Evolutionary conservation across 2,888 invertebrate genomes (phyloP).

Genomic region (Orchestes rusci): DNA sequence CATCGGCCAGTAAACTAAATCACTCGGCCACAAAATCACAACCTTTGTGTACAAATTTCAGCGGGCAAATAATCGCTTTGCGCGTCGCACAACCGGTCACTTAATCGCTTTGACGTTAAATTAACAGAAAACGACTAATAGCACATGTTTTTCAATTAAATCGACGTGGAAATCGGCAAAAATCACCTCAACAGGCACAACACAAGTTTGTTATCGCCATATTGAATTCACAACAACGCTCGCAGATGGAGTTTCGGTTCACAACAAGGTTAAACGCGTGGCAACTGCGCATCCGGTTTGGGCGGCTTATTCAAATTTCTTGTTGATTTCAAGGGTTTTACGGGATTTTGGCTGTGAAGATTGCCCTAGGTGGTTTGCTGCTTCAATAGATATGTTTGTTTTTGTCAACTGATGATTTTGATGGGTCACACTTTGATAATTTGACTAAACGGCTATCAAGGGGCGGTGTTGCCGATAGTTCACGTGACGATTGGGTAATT

Average conservation of each 20-base stretch:
- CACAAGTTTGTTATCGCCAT: constrained; percentile 55
- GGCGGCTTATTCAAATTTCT: constrained; percentile 36
- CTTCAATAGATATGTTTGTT: not conserved
- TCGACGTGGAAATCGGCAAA: not conserved
- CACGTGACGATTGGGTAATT: no score
- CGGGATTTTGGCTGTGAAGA: no score
- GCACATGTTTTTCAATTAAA: constrained; percentile 5
- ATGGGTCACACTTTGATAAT: not conserved
- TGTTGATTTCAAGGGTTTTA: not conserved
- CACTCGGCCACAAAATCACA: constrained; percentile 36
- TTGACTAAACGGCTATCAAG: no score
- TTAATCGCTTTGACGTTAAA: constrained; percentile 6
- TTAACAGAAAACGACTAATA: constrained; percentile 19
- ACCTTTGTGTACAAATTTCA: constrained; percentile 33
- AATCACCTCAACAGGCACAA: constrained; percentile 48
- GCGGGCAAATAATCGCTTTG: constrained; percentile 30
- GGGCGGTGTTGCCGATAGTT: no score
- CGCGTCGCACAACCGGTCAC: not conserved
- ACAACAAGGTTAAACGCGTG: constrained; percentile 40
- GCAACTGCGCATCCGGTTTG: constrained; percentile 35
- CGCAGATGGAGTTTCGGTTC: constrained; percentile 47
- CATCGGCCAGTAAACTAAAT: no score
- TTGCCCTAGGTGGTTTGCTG: no score
- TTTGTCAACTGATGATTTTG: not conserved
- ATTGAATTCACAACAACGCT: constrained; percentile 59